These are phyloP conservation scores for Notolabrus celidotus DNA, from an alignment of 2,797 vertebrate species.

Conservation along the genomic window DNA sequence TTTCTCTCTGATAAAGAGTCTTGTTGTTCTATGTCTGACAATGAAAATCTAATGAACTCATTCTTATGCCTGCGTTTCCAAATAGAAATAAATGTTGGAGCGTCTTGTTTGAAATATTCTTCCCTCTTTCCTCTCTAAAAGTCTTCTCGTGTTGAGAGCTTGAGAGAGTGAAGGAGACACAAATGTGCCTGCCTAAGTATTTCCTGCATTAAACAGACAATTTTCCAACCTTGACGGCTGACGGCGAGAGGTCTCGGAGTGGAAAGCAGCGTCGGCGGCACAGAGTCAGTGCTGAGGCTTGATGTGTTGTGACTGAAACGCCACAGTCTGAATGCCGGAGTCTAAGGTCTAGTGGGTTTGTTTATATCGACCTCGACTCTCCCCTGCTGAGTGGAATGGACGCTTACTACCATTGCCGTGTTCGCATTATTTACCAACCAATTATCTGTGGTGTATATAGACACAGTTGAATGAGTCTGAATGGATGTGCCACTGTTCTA, in stretches of 20 bases:
- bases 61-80: no score
- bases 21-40: no score
- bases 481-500: constrained; percentile 1
- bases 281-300: background rate
- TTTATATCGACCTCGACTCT: constrained; percentile 26
- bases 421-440: constrained; percentile 31
- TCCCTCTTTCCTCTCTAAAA: background rate
- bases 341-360: constrained; percentile 19
- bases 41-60: no score
- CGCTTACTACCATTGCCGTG: background rate
- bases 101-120: background rate
- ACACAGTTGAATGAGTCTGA: constrained; percentile 19
- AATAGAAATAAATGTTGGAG: background rate
- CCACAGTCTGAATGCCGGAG: constrained; percentile 1
- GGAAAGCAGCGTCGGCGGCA: constrained; percentile 1
- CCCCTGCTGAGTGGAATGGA: constrained; percentile 20
- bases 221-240: background rate
- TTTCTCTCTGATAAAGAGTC: no score
- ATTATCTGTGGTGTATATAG: constrained; percentile 22
- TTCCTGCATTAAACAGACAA: background rate
- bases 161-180: background rate
- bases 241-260: background rate
- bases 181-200: background rate
- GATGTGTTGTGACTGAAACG: constrained; percentile 12
- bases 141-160: background rate